phyloP scores from a whole-genome alignment of 2,797 vertebrate species.

The Poeciliopsis gracilis region DNA sequence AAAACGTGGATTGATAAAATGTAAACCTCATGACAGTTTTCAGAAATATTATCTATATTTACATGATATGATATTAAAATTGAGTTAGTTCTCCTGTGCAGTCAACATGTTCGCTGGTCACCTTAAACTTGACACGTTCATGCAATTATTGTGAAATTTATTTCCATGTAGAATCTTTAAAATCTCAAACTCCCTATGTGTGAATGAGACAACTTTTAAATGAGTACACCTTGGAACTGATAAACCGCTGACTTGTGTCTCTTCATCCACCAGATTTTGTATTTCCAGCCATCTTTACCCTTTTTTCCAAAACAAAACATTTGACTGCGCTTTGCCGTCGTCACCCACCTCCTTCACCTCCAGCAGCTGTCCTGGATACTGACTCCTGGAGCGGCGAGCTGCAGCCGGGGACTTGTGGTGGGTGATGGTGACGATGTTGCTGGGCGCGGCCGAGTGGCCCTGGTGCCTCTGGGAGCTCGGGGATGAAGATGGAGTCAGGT shows the following conservation, averaged over 20 bases:
- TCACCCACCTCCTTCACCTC: conserved; percentile 95
- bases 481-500: conserved; percentile 87
- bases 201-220: neutral
- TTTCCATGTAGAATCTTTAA: neutral
- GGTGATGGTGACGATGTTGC: conserved; percentile 91
- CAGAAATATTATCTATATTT: neutral
- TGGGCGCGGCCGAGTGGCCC: conserved; percentile 78
- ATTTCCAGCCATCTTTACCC: neutral
- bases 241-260: neutral
- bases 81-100: neutral
- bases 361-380: conserved; percentile 86
- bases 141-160: neutral
- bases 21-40: neutral
- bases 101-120: neutral
- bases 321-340: neutral
- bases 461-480: conserved; percentile 87
- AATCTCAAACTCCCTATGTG: neutral
- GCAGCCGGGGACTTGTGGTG: conserved; percentile 96
- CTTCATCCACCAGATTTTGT: neutral
- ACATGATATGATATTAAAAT: neutral
- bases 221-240: neutral
- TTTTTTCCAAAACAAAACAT: neutral
- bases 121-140: neutral
- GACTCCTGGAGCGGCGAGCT: conserved; percentile 87
- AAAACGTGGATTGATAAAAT: neutral